phyloP scores from a whole-genome alignment of 2,888 invertebrate species.

The Zaprionus bogoriensis region DNA sequence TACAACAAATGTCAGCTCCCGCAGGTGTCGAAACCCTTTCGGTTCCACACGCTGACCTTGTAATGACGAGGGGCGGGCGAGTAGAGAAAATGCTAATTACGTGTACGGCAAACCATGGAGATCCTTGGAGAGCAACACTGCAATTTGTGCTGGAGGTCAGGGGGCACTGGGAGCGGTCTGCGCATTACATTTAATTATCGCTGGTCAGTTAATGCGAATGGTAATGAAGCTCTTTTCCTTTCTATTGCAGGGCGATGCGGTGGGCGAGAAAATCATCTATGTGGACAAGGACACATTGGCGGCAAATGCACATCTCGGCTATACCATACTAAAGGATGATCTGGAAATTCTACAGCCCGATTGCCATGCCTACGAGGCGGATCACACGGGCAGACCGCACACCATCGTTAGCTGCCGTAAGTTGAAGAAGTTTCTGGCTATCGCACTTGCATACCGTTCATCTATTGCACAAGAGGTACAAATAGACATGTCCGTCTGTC shows the following conservation, averaged over 20 bases:
- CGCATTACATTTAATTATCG: slow-evolving; percentile 59
- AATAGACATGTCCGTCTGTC: no score
- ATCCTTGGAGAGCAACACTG: slow-evolving; percentile 52
- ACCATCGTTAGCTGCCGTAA: slow-evolving; percentile 82
- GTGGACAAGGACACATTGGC: slow-evolving; percentile 80
- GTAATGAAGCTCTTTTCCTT: slow-evolving; percentile 49
- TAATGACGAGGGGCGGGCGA: slow-evolving; percentile 2
- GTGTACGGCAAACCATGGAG: background rate
- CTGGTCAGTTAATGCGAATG: slow-evolving; percentile 67
- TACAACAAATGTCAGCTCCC: slow-evolving; percentile 60
- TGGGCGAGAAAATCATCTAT: slow-evolving; percentile 81
- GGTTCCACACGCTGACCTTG: slow-evolving; percentile 59
- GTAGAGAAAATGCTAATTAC: slow-evolving; percentile 48
- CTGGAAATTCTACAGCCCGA: slow-evolving; percentile 72
- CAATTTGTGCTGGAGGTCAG: slow-evolving; percentile 49
- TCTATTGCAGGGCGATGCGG: slow-evolving; percentile 65
- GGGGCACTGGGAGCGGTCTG: slow-evolving; percentile 37
- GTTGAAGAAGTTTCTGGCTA: slow-evolving; percentile 39
- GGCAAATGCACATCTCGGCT: slow-evolving; percentile 77
- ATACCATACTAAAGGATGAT: slow-evolving; percentile 79
- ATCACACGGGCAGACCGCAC: slow-evolving; percentile 79
- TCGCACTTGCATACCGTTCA: no score
- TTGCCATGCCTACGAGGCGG: slow-evolving; percentile 81
- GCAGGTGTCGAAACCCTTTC: slow-evolving; percentile 17
- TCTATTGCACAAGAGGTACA: no score